Evolutionary conservation across 1,140 invertebrate genomes (phyloP).

Genomic region (Daktulosphaira vitifoliae): DNA sequence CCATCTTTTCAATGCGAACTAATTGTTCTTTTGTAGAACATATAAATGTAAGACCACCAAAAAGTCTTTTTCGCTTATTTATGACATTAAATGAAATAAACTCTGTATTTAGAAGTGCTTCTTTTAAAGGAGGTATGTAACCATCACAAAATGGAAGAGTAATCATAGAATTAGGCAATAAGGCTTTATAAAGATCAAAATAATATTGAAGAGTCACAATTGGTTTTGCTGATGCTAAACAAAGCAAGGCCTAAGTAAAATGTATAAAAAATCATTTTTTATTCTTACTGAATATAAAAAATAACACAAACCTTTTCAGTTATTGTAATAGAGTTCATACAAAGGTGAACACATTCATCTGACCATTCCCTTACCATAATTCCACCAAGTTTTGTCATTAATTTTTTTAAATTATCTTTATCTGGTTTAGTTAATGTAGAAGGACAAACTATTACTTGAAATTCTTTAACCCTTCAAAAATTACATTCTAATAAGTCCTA

Average conservation of each 20-base stretch:
- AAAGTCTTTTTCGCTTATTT: conserved; percentile 15
- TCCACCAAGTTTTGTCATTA: neutral
- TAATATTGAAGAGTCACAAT: conserved; percentile 14
- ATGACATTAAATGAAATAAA: neutral
- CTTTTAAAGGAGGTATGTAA: neutral
- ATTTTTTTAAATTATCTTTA: neutral
- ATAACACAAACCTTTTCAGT: conserved; percentile 32
- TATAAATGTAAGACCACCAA: conserved; percentile 4
- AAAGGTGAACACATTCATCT: conserved; percentile 16
- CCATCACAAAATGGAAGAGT: neutral
- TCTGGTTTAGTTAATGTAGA: conserved; percentile 10
- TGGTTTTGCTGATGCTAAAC: conserved; percentile 18
- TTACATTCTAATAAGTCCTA: too few relatives aligned
- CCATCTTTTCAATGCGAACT: conserved; percentile 1
- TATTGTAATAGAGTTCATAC: conserved; percentile 17
- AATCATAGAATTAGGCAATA: neutral
- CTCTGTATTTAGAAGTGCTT: conserved; percentile 10
- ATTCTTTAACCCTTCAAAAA: conserved; percentile 6
- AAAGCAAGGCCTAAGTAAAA: conserved; percentile 13
- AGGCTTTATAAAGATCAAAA: neutral
- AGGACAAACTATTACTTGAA: conserved; percentile 8
- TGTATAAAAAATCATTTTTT: neutral
- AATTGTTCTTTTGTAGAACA: conserved; percentile 9
- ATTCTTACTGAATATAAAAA: too few relatives aligned
- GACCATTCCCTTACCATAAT: neutral